Conservation (phyloP, 2,888 invertebrate genomes). For the Nineta flava region DNA sequence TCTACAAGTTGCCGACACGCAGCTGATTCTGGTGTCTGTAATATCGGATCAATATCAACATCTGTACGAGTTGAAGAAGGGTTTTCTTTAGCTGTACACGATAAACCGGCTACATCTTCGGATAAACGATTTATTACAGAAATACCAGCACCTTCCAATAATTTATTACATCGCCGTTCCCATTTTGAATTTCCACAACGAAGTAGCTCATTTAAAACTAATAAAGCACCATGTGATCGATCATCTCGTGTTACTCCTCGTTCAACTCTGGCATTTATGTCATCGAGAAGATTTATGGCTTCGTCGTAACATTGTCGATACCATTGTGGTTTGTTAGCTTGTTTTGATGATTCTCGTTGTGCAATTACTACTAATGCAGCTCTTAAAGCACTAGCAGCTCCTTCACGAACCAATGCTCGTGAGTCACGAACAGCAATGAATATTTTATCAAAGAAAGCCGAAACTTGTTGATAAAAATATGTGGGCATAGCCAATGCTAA, state of each 20-base stretch:
- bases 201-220: constrained; percentile 86
- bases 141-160: constrained; percentile 35
- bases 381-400: constrained; percentile 84
- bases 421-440: constrained; percentile 83
- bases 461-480: constrained; percentile 90
- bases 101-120: constrained; percentile 7
- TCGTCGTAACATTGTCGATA: constrained; percentile 87
- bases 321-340: constrained; percentile 63
- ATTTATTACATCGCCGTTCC: constrained; percentile 63
- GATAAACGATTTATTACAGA: constrained; percentile 15
- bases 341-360: constrained; percentile 89
- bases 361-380: constrained; percentile 90
- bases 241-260: constrained; percentile 76
- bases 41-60: constrained; percentile 25
- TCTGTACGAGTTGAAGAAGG: constrained; percentile 22
- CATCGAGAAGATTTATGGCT: constrained; percentile 65
- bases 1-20: constrained; percentile 69
- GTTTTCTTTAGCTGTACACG: constrained; percentile 30
- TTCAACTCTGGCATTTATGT: constrained; percentile 38
- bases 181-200: constrained; percentile 78
- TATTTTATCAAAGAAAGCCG: constrained; percentile 85
- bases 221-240: constrained; percentile 78
- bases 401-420: constrained; percentile 80
- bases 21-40: constrained; percentile 65
- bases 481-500: constrained; percentile 91